A percentile compares a stretch with the other conserved stretches of the same genome.
Conservation (phyloP, 1,140 invertebrate genomes). For the Rhyacophila brunnea region DNA sequence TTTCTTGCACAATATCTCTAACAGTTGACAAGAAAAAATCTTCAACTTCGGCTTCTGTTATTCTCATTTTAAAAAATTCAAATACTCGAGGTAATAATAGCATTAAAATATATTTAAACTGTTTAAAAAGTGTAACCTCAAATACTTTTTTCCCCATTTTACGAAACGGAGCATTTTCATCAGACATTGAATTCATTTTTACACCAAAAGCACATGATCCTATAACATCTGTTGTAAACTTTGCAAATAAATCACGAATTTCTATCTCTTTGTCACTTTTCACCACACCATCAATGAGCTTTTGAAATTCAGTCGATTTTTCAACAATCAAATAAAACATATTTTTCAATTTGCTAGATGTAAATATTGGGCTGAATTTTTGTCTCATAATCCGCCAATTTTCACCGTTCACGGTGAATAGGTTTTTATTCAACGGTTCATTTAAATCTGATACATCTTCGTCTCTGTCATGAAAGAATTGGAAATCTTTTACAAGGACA, state of each 20-base stretch:
- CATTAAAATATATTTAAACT: conserved; percentile 3
- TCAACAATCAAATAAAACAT: conserved; percentile 54
- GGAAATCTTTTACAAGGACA: conserved; percentile 58
- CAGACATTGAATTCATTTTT: conserved; percentile 41
- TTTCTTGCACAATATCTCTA: conserved; percentile 15
- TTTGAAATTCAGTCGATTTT: conserved; percentile 37
- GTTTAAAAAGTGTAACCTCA: conserved; percentile 5
- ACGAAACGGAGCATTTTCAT: conserved; percentile 43
- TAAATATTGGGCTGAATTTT: conserved; percentile 56
- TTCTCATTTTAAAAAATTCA: conserved; percentile 10
- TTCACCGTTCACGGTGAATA: conserved; percentile 40
- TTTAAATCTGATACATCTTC: conserved; percentile 33
- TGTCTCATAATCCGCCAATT: conserved; percentile 56
- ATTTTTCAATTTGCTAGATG: conserved; percentile 54
- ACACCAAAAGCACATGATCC: conserved; percentile 49
- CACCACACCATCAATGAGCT: conserved; percentile 16
- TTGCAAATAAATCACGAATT: conserved; percentile 40
- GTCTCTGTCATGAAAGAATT: conserved; percentile 50
- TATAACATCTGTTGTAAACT: conserved; percentile 55
- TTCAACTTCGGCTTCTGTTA: conserved; percentile 35
- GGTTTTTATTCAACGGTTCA: conserved; percentile 36
- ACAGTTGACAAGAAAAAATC: conserved; percentile 23
- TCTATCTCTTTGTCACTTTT: conserved; percentile 23
- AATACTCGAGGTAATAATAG: conserved; percentile 11
- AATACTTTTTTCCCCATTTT: conserved; percentile 45